Base-by-base conservation (phyloP, 2,888 invertebrate genomes). In the Eledona agricola region DNA sequence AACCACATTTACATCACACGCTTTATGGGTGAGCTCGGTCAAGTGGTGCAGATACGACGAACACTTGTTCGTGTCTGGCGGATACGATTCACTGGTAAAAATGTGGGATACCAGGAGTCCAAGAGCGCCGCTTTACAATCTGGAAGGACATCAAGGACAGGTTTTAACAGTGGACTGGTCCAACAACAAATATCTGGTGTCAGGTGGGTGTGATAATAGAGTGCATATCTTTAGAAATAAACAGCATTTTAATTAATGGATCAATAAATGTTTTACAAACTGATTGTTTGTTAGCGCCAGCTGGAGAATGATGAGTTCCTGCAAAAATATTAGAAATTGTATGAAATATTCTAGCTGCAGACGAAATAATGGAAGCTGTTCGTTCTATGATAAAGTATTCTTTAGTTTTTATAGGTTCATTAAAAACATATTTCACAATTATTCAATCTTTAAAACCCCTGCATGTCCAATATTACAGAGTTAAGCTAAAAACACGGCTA, bases 41-140 rank as follows among this genome's bases (percentile, higher is more conserved):
- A 80, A 84, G 58, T 98, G 98, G 98, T 93, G 94, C 0, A 86
- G 81, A 11, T 85, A 84, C 0, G 82, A 89, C 55, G 89, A 92
- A 66, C 83, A 92, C 64, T 79, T 93, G 6, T 98, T 99, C 74
- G 81, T 97, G 11, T 96, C 96, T 0, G 96, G 93, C 1, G 89
- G 93, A 0, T 94, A 96, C 70, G 98, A 99, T 71, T 85, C 88
- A 59, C 80, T 88, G 55, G 86, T 96, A 52, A 98, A 98, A 77
- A 79, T 98, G 34, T 99, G 99, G 99, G 98, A 99, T 76, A 87
- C 88, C 2, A 83, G 96, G 72, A 94, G 96, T 72, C 89, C 94
- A 0, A 90, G 90, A 70, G 92, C 93, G 0, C 91, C 97, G 0
- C 79, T 99, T 0, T 99, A 90, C 73, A 94, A 98, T 73, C 79